Evolutionary conservation across 2,888 invertebrate species (phyloP), one percentile per base, ranked within the genome.

Genomic region (Schizaphis graminum): DNA sequence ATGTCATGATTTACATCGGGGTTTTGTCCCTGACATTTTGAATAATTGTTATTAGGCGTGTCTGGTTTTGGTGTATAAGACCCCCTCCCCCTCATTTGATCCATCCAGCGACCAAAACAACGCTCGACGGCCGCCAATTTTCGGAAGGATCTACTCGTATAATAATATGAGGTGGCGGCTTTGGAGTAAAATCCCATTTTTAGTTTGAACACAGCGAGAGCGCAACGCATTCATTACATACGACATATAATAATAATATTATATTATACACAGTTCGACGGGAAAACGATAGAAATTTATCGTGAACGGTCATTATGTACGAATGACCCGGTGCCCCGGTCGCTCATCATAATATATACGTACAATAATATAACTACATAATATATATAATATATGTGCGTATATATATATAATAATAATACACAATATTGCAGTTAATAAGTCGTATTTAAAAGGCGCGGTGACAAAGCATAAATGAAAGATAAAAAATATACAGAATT

Each of bases 1-100:
- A 47, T 35, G 41, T 28, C 41, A 49, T 91, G 53, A 91, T 91
- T 56, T 84, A 91, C 91, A 56, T 41, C 26, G 44, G 57, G 92
- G 35, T 87, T 92, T 92, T 92, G 86, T 92, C 92, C 87, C 87
- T 47, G 92, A 92, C 92, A 92, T 57, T 92, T 87, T 92, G 92
- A 92, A 86, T 87, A 87, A 87, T 87, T 35, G 86, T 57, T 57
- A 87, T 87, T 92, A 49, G 67, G 44, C 41, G 57, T 57, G 91
- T 26, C 92, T 86, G 92, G 92, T 87, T 92, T 57, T 16, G 26
- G 35, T 87, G 87, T 87, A 87, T 47, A 35, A 87, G 28, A 13
- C 41, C 89, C 57, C 44, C 85, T 5, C 35, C 90, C 90, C 90
- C 47, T 47, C 24, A 1, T 5, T 7, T 24, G 3, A 28, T 44